A percentile compares a stretch with the other conserved stretches of the same genome.
These are phyloP conservation scores for Fragum whitleyi DNA, from an alignment of 2,888 invertebrate genomes.

Conservation along the genomic window DNA sequence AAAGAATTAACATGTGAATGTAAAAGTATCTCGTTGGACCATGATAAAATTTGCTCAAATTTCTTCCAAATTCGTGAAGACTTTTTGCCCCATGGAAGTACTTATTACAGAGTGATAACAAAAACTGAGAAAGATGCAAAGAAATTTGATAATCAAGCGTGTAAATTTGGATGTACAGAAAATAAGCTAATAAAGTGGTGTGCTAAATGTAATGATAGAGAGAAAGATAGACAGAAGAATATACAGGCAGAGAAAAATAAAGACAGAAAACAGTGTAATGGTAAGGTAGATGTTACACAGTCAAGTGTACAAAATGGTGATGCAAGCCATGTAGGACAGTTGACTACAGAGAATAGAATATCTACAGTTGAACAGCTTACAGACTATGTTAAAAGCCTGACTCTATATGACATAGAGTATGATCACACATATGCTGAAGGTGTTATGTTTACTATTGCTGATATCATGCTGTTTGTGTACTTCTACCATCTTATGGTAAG, in stretches of 20 bases:
- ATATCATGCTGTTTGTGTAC: conserved; percentile 91
- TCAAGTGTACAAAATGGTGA: neutral
- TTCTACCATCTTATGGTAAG: conserved; percentile 84
- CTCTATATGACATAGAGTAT: conserved; percentile 72
- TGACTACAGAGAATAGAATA: neutral
- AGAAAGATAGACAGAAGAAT: conserved; percentile 51
- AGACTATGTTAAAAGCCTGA: conserved; percentile 64
- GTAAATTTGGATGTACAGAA: conserved; percentile 63
- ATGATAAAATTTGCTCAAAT: conserved; percentile 10
- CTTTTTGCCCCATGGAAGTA: conserved; percentile 49
- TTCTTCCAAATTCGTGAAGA: conserved; percentile 47
- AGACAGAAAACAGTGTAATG: conserved; percentile 27
- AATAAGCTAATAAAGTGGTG: conserved; percentile 57
- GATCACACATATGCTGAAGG: conserved; percentile 93
- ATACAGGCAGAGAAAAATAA: conserved; percentile 41
- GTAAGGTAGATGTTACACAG: neutral
- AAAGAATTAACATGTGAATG: conserved; percentile 43
- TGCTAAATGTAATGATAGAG: conserved; percentile 63
- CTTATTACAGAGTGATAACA: conserved; percentile 47
- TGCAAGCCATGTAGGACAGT: neutral
- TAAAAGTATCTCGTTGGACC: conserved; percentile 14
- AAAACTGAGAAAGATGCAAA: conserved; percentile 47
- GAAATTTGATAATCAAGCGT: conserved; percentile 45
- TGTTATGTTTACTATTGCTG: conserved; percentile 92
- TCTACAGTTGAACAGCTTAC: conserved; percentile 58